Percentiles rank a stretch among this genome's conserved stretches.
These are phyloP conservation scores for Steatornis caripensis DNA, from an alignment of 2,113 vertebrate genomes.

Conservation along the genomic window DNA sequence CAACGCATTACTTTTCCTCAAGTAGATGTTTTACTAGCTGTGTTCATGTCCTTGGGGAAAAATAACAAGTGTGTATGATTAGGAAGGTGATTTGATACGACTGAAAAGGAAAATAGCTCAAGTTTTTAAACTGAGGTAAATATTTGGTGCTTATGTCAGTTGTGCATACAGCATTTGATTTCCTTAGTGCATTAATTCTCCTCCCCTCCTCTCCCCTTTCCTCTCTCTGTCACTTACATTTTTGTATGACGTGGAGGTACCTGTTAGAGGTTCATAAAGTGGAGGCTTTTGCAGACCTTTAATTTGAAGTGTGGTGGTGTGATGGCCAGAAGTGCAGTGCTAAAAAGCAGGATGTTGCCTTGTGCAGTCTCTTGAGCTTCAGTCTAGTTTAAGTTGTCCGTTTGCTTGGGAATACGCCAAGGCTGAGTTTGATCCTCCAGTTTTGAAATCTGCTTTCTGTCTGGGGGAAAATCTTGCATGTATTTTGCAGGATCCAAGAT, in stretches of 20 bases:
- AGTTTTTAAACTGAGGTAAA: neutral
- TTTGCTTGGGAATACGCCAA: neutral
- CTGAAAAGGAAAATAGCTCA: neutral
- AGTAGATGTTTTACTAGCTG: neutral
- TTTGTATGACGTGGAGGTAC: neutral
- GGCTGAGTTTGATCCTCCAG: neutral
- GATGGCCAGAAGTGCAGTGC: neutral
- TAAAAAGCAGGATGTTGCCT: neutral
- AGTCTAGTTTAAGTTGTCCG: neutral
- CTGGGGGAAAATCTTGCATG: neutral
- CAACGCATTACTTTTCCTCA: neutral
- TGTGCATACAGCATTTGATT: neutral
- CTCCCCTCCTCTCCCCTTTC: neutral
- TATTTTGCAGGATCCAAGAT: neutral
- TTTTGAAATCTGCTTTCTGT: neutral
- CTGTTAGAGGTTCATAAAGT: neutral
- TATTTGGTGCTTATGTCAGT: neutral
- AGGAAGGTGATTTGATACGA: conserved; percentile 24
- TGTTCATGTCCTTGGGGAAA: neutral
- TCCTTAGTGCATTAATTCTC: neutral
- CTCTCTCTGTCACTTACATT: neutral
- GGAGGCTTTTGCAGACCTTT: neutral
- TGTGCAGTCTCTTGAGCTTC: neutral
- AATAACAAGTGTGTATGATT: neutral
- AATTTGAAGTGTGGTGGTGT: neutral